Conservation (phyloP, 2,797 vertebrate species). For the Meda fulgida region DNA sequence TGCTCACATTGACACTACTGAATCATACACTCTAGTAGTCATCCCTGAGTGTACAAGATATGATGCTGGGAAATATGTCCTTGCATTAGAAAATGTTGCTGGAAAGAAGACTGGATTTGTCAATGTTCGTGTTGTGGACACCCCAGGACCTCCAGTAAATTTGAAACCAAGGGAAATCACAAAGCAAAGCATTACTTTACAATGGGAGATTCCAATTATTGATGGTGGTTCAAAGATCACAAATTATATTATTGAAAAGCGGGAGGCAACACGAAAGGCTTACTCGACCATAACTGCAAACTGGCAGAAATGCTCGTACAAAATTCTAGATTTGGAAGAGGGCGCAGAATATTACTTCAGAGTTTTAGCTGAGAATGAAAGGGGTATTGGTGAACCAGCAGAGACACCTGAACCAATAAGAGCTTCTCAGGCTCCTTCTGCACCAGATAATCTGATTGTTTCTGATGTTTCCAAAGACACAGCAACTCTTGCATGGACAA, state of each 20-base stretch:
- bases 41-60: conserved; percentile 96
- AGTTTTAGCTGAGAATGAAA: conserved; percentile 95
- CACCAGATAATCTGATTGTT: conserved; percentile 94
- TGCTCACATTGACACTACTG: conserved; percentile 94
- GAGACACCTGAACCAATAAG: conserved; percentile 93
- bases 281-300: conserved; percentile 91
- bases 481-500: conserved; percentile 94
- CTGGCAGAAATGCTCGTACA: conserved; percentile 96
- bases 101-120: conserved; percentile 98
- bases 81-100: conserved; percentile 95
- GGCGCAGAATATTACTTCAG: conserved; percentile 97
- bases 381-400: conserved; percentile 92
- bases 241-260: conserved; percentile 96
- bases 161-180: conserved; percentile 93
- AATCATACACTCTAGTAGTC: conserved; percentile 94
- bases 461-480: conserved; percentile 90
- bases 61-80: conserved; percentile 94
- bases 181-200: conserved; percentile 91
- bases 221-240: conserved; percentile 96
- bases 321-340: conserved; percentile 87
- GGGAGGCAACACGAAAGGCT: conserved; percentile 94
- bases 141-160: conserved; percentile 94
- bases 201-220: conserved; percentile 98
- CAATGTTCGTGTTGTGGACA: conserved; percentile 95
- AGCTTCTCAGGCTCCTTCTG: conserved; percentile 91